Evolutionary conservation across 2,888 invertebrate genomes (phyloP).

Genomic region (Drosophila neonasuta): DNA sequence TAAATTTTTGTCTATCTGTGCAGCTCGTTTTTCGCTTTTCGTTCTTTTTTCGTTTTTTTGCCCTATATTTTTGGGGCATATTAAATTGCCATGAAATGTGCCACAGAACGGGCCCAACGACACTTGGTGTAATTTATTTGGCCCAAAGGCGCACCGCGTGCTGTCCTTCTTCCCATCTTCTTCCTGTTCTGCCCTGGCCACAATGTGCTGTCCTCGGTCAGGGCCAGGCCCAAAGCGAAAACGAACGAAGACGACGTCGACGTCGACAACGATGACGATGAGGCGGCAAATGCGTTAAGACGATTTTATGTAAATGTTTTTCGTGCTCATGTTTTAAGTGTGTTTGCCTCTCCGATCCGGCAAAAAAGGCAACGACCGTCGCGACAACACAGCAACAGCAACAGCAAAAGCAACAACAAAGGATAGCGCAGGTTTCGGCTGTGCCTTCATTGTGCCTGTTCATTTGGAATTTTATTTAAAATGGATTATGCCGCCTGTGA

Average conservation of each 20-base stretch:
- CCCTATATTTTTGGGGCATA: conserved; percentile 40
- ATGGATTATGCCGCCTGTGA: conserved; percentile 68
- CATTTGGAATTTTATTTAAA: conserved; percentile 76
- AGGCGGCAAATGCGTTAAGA: conserved; percentile 77
- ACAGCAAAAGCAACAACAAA: conserved; percentile 16
- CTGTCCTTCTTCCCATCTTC: background rate
- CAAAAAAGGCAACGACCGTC: conserved; percentile 55
- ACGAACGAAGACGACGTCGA: conserved; percentile 8
- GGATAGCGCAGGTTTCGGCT: conserved; percentile 46
- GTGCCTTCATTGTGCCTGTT: conserved; percentile 65
- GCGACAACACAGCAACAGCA: conserved; percentile 31
- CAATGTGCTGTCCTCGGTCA: conserved; percentile 36
- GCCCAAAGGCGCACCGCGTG: conserved; percentile 63
- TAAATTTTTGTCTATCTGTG: conserved; percentile 30
- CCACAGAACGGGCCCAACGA: conserved; percentile 72
- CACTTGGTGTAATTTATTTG: conserved; percentile 75
- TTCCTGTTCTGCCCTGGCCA: background rate
- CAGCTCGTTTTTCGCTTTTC: background rate
- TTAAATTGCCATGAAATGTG: conserved; percentile 73
- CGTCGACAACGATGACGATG: conserved; percentile 53
- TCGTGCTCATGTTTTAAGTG: conserved; percentile 78
- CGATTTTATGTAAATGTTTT: conserved; percentile 78
- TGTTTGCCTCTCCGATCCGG: conserved; percentile 63
- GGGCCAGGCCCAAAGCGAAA: conserved; percentile 36
- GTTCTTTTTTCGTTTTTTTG: conserved; percentile 7